A percentile compares a stretch with the other conserved stretches of the same genome.
Conservation (phyloP, 2,888 invertebrate species). For the Endotricha flammealis region DNA sequence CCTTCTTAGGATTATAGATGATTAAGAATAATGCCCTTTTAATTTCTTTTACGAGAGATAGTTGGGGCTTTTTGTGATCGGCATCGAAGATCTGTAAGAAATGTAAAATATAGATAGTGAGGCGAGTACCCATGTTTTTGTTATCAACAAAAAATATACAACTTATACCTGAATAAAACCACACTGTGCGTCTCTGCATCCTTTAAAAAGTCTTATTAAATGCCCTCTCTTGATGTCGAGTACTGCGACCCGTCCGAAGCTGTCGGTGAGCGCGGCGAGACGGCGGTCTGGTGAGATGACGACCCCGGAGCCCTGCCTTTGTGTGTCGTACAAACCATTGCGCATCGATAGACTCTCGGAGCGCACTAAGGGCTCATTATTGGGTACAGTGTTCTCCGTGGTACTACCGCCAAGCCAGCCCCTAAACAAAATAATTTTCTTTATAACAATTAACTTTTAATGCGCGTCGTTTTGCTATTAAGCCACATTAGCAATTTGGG, state of each 20-base stretch:
- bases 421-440: slow-evolving; percentile 31
- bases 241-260: slow-evolving; percentile 91
- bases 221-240: slow-evolving; percentile 89
- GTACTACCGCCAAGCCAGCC: slow-evolving; percentile 63
- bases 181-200: slow-evolving; percentile 96
- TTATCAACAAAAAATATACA: slow-evolving; percentile 1
- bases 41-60: slow-evolving; percentile 63
- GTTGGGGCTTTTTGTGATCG: slow-evolving; percentile 59
- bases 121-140: slow-evolving; percentile 2
- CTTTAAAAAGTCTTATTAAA: slow-evolving; percentile 93
- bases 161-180: slow-evolving; percentile 89
- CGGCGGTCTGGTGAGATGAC: slow-evolving; percentile 87
- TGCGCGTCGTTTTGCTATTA: no score
- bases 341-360: slow-evolving; percentile 87
- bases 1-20: slow-evolving; percentile 95
- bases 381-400: slow-evolving; percentile 39
- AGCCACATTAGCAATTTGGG: no score
- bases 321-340: slow-evolving; percentile 88
- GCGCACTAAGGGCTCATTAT: slow-evolving; percentile 75
- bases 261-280: slow-evolving; percentile 90
- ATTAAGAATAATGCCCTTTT: slow-evolving; percentile 89
- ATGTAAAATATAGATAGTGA: slow-evolving; percentile 2
- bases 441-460: neutral
- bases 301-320: slow-evolving; percentile 84
- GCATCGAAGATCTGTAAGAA: slow-evolving; percentile 63